phyloP scores from a whole-genome alignment of 1,140 invertebrate genomes.

The Colletes latitarsis region DNA sequence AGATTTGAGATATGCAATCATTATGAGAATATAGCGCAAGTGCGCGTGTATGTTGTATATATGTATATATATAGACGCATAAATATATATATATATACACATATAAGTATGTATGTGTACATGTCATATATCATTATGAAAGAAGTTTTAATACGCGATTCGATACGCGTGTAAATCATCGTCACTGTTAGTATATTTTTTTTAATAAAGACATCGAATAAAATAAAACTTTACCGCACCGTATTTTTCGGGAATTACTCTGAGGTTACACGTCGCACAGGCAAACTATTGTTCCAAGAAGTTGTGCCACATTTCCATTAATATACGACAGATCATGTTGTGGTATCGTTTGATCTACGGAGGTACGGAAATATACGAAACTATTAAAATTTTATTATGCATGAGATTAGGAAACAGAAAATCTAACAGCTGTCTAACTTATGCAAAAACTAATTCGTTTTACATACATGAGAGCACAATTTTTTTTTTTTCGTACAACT shows the following conservation, averaged over 20 bases:
- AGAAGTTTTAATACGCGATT: conserved; percentile 25
- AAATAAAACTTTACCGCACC: conserved; percentile 10
- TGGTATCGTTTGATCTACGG: neutral
- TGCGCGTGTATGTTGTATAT: conserved; percentile 5
- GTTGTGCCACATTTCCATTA: conserved; percentile 21
- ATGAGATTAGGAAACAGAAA: neutral
- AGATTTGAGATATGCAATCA: conserved; percentile 49
- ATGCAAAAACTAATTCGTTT: conserved; percentile 12
- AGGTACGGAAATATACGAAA: neutral
- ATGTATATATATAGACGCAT: neutral
- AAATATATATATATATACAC: neutral
- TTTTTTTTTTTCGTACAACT: neutral
- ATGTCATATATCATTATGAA: conserved; percentile 29
- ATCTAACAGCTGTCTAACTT: neutral
- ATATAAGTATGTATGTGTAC: conserved; percentile 27
- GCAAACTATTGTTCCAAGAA: conserved; percentile 37
- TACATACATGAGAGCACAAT: neutral
- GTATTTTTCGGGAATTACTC: conserved; percentile 8
- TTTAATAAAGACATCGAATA: conserved; percentile 53
- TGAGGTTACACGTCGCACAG: conserved; percentile 10
- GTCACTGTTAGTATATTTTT: conserved; percentile 50
- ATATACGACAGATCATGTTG: neutral
- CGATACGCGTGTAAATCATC: conserved; percentile 19
- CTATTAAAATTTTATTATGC: neutral
- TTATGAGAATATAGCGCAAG: conserved; percentile 28